Evolutionary conservation across 2,888 invertebrate species (phyloP).

Genomic region (Byasa hedistus): DNA sequence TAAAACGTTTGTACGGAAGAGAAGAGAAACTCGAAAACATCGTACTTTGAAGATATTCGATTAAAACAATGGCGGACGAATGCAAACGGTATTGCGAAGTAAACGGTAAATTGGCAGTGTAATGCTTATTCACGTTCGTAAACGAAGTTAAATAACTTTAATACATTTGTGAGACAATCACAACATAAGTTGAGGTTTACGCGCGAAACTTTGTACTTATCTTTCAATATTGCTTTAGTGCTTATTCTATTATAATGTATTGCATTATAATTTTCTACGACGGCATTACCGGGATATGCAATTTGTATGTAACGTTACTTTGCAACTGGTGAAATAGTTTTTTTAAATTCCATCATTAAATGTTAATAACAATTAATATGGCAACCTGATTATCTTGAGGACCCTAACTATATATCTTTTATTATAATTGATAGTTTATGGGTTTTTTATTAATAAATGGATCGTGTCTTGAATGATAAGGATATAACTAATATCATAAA

Average conservation of each 20-base stretch:
- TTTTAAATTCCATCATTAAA: no score
- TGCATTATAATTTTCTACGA: background rate
- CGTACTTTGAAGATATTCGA: conserved; percentile 18
- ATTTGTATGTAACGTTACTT: background rate
- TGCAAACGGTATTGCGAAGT: background rate
- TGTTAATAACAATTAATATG: no score
- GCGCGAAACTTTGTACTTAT: conserved; percentile 16
- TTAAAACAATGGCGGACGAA: conserved; percentile 18
- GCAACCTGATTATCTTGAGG: no score
- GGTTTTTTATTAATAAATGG: no score
- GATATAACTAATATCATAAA: no score
- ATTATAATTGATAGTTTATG: no score
- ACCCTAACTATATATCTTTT: no score
- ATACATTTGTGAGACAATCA: conserved; percentile 12
- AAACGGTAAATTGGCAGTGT: conserved; percentile 15
- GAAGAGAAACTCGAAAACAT: conserved; percentile 13
- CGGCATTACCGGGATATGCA: background rate
- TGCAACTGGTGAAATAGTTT: background rate
- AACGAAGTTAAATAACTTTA: conserved; percentile 16
- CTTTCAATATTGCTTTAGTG: conserved; percentile 7
- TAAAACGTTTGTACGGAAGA: conserved; percentile 12
- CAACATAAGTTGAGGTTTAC: conserved; percentile 4
- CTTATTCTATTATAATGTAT: background rate
- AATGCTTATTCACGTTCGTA: background rate
- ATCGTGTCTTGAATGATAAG: no score